phyloP scores from a whole-genome alignment of 1,140 invertebrate genomes.

The Magallana gigas region DNA sequence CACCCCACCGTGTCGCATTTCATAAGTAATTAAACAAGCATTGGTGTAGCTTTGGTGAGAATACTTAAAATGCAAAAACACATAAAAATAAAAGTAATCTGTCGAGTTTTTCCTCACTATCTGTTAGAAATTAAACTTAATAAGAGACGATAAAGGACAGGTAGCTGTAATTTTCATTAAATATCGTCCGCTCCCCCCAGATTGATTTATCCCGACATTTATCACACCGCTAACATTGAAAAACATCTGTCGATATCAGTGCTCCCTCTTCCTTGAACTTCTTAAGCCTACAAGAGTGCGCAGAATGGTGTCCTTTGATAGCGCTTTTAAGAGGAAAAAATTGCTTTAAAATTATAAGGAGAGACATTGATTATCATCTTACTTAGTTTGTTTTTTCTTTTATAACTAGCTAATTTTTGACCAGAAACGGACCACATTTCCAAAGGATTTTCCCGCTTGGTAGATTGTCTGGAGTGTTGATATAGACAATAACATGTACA shows the following conservation, averaged over 20 bases:
- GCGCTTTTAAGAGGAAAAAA: neutral
- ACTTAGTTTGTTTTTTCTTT: too few relatives aligned
- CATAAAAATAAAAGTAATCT: constrained; percentile 26
- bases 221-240: constrained; percentile 1
- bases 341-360: neutral
- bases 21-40: constrained; percentile 36
- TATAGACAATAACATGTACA: too few relatives aligned
- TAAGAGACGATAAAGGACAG: constrained; percentile 24
- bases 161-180: constrained; percentile 43
- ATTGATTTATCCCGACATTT: constrained; percentile 24
- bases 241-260: constrained; percentile 35
- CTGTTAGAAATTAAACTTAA: constrained; percentile 39
- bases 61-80: constrained; percentile 7
- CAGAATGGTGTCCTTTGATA: neutral
- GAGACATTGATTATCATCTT: constrained; percentile 17
- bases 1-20: neutral
- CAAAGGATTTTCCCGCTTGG: too few relatives aligned
- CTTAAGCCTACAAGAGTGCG: constrained; percentile 6
- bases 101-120: constrained; percentile 32
- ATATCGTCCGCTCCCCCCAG: constrained; percentile 14
- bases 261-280: neutral
- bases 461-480: too few relatives aligned
- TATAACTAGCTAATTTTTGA: too few relatives aligned
- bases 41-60: neutral
- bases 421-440: too few relatives aligned